A percentile compares a stretch with the other conserved stretches of the same genome.
Evolutionary conservation across 2,797 vertebrate species (phyloP).

Genomic region (Menidia menidia): DNA sequence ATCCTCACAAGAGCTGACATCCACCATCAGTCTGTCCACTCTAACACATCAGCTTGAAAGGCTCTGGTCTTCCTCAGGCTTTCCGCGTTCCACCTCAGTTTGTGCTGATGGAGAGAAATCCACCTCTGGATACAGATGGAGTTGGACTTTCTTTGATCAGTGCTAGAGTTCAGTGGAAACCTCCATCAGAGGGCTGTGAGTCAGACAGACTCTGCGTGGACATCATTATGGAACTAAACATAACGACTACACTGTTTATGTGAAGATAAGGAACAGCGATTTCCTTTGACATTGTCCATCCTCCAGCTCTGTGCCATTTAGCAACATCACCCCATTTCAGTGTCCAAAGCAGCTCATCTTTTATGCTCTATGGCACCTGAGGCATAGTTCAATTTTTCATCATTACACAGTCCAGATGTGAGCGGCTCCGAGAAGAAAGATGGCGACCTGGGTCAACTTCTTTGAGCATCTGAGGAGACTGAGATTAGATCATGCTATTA

Average conservation of each 20-base stretch:
- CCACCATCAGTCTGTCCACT: slow-evolving; percentile 32
- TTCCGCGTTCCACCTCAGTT: slow-evolving; percentile 50
- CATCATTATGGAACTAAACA: slow-evolving; percentile 31
- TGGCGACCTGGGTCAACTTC: slow-evolving; percentile 59
- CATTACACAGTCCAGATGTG: slow-evolving; percentile 77
- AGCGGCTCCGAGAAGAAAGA: slow-evolving; percentile 58
- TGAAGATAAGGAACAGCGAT: slow-evolving; percentile 43
- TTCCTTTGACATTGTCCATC: slow-evolving; percentile 43
- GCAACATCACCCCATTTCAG: slow-evolving; percentile 41
- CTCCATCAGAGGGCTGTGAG: slow-evolving; percentile 43
- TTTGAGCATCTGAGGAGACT: slow-evolving; percentile 55
- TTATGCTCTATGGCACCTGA: slow-evolving; percentile 64
- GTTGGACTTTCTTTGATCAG: slow-evolving; percentile 63
- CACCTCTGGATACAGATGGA: slow-evolving; percentile 64
- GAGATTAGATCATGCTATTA: slow-evolving; percentile 47
- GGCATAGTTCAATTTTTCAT: slow-evolving; percentile 56
- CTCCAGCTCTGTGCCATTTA: slow-evolving; percentile 24
- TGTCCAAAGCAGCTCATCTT: slow-evolving; percentile 64
- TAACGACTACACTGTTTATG: slow-evolving; percentile 42
- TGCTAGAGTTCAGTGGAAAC: slow-evolving; percentile 55
- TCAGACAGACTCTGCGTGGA: slow-evolving; percentile 36
- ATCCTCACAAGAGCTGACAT: slow-evolving; percentile 45
- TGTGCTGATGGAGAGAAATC: slow-evolving; percentile 60
- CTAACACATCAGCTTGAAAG: slow-evolving; percentile 49
- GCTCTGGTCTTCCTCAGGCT: slow-evolving; percentile 48